Evolutionary conservation across 2,797 vertebrate genomes (phyloP).

Genomic region (Halcyon chelicuti): DNA sequence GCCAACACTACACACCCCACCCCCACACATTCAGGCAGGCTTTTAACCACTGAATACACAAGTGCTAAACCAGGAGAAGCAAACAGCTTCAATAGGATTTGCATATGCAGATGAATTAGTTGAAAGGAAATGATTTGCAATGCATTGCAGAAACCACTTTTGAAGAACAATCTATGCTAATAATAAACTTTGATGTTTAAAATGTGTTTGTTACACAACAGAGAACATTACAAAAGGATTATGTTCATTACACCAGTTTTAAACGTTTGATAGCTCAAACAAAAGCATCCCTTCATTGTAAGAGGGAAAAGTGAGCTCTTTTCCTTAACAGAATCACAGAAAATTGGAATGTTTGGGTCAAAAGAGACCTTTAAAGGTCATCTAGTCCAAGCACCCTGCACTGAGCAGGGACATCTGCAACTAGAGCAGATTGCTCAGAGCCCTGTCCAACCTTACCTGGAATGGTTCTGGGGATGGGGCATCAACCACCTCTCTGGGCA

Average conservation of each 20-base stretch:
- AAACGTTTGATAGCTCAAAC: not conserved
- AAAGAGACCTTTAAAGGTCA: not conserved
- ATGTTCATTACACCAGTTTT: conserved; percentile 33
- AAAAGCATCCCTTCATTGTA: not conserved
- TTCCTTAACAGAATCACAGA: not conserved
- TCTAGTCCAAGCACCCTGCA: not conserved
- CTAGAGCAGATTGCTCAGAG: not conserved
- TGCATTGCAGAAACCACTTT: not conserved
- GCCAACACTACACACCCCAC: not conserved
- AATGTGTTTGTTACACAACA: conserved; percentile 12
- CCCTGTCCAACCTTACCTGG: not conserved
- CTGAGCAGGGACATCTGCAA: not conserved
- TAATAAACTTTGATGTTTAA: conserved; percentile 34
- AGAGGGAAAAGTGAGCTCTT: fast-evolving
- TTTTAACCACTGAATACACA: not conserved
- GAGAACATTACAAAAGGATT: conserved; percentile 31
- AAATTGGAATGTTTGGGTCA: not conserved
- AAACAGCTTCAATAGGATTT: conserved; percentile 18
- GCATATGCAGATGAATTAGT: conserved; percentile 28
- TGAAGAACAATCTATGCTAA: conserved; percentile 46
- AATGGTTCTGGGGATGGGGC: not conserved
- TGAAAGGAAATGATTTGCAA: conserved; percentile 23
- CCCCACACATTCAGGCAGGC: not conserved
- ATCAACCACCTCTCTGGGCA: not conserved
- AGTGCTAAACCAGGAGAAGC: not conserved